Conservation (phyloP, 2,113 vertebrate species). For the Delphinapterus leucas region DNA sequence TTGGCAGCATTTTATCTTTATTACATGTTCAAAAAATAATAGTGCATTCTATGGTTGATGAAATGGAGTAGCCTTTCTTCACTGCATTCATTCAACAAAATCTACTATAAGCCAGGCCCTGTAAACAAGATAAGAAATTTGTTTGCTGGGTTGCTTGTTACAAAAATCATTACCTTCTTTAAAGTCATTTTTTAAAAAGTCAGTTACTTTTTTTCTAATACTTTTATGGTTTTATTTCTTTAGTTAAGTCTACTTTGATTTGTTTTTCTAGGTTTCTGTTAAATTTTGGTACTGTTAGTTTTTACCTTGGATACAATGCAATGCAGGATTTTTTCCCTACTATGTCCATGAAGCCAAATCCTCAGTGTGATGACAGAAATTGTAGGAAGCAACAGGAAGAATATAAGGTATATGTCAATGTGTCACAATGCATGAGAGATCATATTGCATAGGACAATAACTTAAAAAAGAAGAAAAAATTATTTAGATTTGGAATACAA, state of each 20-base stretch:
- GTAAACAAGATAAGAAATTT: not conserved
- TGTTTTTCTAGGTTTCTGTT: constrained; percentile 88
- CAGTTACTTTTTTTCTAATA: not conserved
- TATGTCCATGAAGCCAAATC: constrained; percentile 97
- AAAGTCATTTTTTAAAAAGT: not conserved
- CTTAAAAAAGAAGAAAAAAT: not conserved
- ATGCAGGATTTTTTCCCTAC: constrained; percentile 98
- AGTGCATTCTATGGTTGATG: not conserved
- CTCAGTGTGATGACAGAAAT: constrained; percentile 90
- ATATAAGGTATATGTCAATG: constrained; percentile 84
- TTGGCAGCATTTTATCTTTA: not conserved
- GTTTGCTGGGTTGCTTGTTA: not conserved
- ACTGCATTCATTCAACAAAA: not conserved
- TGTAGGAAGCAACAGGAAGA: constrained; percentile 93
- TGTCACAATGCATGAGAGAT: not conserved
- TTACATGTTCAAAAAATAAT: not conserved
- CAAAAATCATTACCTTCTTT: not conserved
- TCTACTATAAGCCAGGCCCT: not conserved
- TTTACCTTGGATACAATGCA: constrained; percentile 97
- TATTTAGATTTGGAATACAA: not conserved
- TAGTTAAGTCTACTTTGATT: constrained; percentile 53
- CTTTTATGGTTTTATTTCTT: constrained; percentile 2
- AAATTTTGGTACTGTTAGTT: constrained; percentile 94
- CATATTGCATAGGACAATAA: not conserved
- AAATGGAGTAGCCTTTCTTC: not conserved